Evolutionary conservation across 2,113 vertebrate genomes (phyloP).

Genomic region (Semnornis frantzii): DNA sequence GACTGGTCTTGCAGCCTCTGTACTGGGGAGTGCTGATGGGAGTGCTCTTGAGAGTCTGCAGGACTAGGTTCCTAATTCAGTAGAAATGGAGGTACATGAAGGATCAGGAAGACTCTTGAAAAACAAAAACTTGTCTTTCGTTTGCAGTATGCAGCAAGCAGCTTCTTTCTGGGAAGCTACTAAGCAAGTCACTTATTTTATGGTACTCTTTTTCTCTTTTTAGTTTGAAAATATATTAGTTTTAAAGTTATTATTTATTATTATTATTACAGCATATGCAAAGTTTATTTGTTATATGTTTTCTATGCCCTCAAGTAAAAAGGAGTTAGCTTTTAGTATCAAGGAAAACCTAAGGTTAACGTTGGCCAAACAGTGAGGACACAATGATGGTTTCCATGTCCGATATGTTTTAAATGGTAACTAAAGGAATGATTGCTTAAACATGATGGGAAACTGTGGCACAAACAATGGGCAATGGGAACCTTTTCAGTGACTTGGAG

Average conservation of each 20-base stretch:
- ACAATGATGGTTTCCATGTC: slow-evolving; percentile 56
- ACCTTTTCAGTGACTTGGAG: slow-evolving; percentile 41
- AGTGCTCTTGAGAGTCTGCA: neutral
- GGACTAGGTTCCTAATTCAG: slow-evolving; percentile 33
- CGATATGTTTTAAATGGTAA: slow-evolving; percentile 70
- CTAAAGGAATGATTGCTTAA: slow-evolving; percentile 73
- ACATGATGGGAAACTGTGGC: slow-evolving; percentile 68
- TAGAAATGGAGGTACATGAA: slow-evolving; percentile 51
- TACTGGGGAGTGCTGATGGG: neutral
- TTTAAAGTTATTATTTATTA: neutral
- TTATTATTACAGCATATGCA: slow-evolving; percentile 67
- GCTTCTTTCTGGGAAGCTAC: slow-evolving; percentile 54
- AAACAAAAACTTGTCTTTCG: slow-evolving; percentile 49
- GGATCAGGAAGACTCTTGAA: slow-evolving; percentile 54
- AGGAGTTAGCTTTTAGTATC: slow-evolving; percentile 49
- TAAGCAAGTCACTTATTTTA: slow-evolving; percentile 68
- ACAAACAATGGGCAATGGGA: slow-evolving; percentile 70
- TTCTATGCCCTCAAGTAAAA: slow-evolving; percentile 56
- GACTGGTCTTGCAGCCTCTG: slow-evolving; percentile 34
- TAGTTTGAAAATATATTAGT: slow-evolving; percentile 63
- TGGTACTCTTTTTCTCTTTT: slow-evolving; percentile 52
- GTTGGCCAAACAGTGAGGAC: slow-evolving; percentile 74
- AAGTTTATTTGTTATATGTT: slow-evolving; percentile 43
- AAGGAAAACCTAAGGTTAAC: slow-evolving; percentile 57
- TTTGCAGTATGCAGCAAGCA: slow-evolving; percentile 40